These are phyloP conservation scores for Hirtodrosophila duncani DNA, from an alignment of 2,888 invertebrate genomes.

Conservation along the genomic window DNA sequence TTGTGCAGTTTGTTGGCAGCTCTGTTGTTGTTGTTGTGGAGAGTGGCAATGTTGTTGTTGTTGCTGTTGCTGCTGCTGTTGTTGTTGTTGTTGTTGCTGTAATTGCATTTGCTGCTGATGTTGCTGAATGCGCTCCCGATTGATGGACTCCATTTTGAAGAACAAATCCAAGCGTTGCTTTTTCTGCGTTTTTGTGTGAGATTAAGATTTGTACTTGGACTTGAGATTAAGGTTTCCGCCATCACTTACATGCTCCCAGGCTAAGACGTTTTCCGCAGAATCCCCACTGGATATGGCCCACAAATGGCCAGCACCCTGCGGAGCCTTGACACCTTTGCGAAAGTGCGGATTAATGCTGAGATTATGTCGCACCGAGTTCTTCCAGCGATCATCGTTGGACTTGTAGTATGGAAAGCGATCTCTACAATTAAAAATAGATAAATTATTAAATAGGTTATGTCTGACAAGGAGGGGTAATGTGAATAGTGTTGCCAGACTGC, in stretches of 20 bases:
- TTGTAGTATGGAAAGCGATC: conserved; percentile 93
- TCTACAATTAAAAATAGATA: conserved; percentile 77
- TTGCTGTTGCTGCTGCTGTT: conserved; percentile 42
- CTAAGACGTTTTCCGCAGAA: conserved; percentile 80
- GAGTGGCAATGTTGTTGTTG: conserved; percentile 35
- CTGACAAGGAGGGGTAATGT: too few species aligned
- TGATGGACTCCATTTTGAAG: conserved; percentile 79
- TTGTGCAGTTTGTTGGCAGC: conserved; percentile 25
- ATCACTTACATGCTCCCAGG: conserved; percentile 80
- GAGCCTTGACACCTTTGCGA: conserved; percentile 90
- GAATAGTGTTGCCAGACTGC: too few species aligned
- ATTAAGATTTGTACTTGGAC: background rate
- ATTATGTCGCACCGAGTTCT: conserved; percentile 94
- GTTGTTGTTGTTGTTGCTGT: conserved; percentile 47
- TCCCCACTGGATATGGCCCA: conserved; percentile 90
- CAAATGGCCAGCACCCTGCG: conserved; percentile 92
- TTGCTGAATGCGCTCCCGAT: conserved; percentile 74
- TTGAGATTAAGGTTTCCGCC: background rate
- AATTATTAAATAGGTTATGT: too few species aligned
- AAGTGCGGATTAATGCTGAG: conserved; percentile 95
- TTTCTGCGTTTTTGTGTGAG: too few species aligned
- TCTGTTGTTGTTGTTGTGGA: conserved; percentile 25
- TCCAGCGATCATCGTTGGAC: conserved; percentile 94
- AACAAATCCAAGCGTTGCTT: conserved; percentile 81
- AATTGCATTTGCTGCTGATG: conserved; percentile 66